Evolutionary conservation across 2,113 vertebrate genomes (phyloP).

Genomic region (Cavia porcellus): DNA sequence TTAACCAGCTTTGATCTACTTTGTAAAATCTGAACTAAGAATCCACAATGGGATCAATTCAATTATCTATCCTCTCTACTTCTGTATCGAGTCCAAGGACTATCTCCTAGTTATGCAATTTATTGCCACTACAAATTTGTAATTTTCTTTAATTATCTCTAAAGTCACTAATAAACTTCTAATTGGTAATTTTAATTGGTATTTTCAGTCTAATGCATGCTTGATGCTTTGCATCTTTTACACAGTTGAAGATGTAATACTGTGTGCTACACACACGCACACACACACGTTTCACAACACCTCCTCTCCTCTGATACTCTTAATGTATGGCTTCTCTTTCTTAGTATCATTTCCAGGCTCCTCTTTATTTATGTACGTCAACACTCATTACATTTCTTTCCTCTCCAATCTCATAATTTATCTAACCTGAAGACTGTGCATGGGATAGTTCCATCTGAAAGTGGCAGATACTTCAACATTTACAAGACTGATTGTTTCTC

Average conservation of each 20-base stretch:
- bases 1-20: not conserved
- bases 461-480: not conserved
- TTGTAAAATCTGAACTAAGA: not conserved
- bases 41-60: not conserved
- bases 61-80: not conserved
- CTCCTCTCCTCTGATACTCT: not conserved
- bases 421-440: not conserved
- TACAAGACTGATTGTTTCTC: not conserved
- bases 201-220: slow-evolving; percentile 18
- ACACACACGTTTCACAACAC: not conserved
- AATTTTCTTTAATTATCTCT: slow-evolving; percentile 66
- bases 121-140: not conserved
- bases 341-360: not conserved
- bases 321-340: not conserved
- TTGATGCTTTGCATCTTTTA: not conserved
- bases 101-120: not conserved
- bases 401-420: not conserved
- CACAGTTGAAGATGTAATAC: not conserved
- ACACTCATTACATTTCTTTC: not conserved
- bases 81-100: slow-evolving; percentile 1
- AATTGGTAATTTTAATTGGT: slow-evolving; percentile 55
- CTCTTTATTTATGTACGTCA: not conserved
- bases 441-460: not conserved
- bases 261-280: not conserved
- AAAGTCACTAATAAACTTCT: slow-evolving; percentile 59